Evolutionary conservation across 2,888 invertebrate genomes (phyloP), one percentile per base, ranked within the genome.

Genomic region (Molanna angustata): DNA sequence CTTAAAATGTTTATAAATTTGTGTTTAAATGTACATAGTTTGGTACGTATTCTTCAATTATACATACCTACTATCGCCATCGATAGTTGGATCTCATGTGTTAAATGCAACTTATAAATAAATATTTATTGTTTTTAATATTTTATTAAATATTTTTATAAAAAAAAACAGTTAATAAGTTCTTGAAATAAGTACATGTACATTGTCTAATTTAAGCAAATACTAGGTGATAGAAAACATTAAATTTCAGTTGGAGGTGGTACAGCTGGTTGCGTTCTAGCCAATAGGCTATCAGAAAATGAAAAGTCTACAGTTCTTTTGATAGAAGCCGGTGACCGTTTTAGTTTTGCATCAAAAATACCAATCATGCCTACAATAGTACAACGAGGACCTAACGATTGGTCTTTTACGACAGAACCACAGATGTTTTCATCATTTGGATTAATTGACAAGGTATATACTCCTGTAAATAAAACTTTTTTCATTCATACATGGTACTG

Each of bases 221-320:
- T 11, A 3, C 4, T 14, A 33, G 3, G 14, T 33, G 14, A 33
- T 33, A 6, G n/a, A 33, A 6, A 3, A 33, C 11, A 33, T 3
- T 6, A 33, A 33, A 11, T 33, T 11, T 3, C 58, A 86, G 88
- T 88, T 45, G 88, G 88, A 1, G 86, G 82, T 2, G 88, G 88
- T 0, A 86, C 87, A 20, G 77, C 84, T 1, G 88, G 88, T 6
- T 85, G 85, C 61, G 85, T 86, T 0, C 66, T 88, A 4, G 85
- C 87, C 1, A 75, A 84, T 1, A 72, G 83, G 1, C 74, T 88
- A 13, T 76, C 83, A 3, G 82, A 82, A 62, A 73, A 80, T 57
- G 68, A 72, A 1, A 73, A 75, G 42, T 68, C 70, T 2, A 78
- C 74, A 14, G 82, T 88, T 0, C 67, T 88, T 21, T 69, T 88